Conservation (phyloP, 2,888 invertebrate species). For the Apamea monoglypha region DNA sequence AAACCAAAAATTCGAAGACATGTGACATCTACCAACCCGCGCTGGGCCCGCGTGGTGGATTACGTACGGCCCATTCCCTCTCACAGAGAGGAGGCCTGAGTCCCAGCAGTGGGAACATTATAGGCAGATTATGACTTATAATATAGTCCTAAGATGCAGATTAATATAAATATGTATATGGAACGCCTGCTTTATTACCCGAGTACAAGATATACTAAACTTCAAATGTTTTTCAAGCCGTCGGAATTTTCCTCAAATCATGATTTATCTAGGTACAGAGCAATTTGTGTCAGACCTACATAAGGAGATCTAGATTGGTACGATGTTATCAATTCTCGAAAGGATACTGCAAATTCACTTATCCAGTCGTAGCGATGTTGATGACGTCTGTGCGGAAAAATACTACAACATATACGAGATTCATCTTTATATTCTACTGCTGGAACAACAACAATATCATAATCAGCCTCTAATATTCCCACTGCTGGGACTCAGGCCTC, state of each 20-base stretch:
- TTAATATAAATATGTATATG: background rate
- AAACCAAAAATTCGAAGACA: too few species aligned
- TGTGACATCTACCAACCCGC: too few species aligned
- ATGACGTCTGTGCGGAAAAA: background rate
- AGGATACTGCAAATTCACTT: constrained; percentile 32
- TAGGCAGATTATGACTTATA: too few species aligned
- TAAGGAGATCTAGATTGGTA: constrained; percentile 4
- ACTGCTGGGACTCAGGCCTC: too few species aligned
- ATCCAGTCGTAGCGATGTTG: background rate
- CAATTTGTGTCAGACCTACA: background rate
- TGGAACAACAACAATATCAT: too few species aligned
- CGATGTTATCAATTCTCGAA: constrained; percentile 27
- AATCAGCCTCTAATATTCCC: too few species aligned
- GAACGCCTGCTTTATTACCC: background rate
- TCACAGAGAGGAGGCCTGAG: too few species aligned
- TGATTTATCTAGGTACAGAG: background rate
- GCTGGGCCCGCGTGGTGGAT: too few species aligned
- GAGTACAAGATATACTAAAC: background rate
- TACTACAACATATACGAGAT: background rate
- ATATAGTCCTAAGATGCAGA: background rate
- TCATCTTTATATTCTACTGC: background rate
- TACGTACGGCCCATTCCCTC: too few species aligned
- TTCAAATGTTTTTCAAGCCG: background rate
- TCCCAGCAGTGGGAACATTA: too few species aligned
- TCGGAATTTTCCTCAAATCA: constrained; percentile 12